These are phyloP conservation scores for Proctacanthus coquilletti DNA, from an alignment of 1,140 invertebrate genomes.

Conservation along the genomic window DNA sequence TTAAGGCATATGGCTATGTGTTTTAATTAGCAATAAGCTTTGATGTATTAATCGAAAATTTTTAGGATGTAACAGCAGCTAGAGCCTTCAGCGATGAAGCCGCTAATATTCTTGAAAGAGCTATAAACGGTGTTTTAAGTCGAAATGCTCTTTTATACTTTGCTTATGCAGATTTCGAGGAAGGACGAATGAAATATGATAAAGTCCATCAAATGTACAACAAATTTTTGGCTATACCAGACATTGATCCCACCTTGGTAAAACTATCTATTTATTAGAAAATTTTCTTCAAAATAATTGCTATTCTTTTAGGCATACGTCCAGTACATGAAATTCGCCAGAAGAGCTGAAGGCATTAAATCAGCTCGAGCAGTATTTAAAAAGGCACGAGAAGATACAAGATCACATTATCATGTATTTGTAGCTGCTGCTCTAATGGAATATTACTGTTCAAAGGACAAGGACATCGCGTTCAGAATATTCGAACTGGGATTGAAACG, in stretches of 20 bases:
- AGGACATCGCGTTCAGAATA: conserved; percentile 94
- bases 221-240: conserved; percentile 70
- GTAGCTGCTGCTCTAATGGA: conserved; percentile 97
- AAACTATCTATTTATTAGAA: conserved; percentile 19
- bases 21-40: not conserved
- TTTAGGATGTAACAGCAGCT: conserved; percentile 74
- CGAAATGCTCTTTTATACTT: conserved; percentile 92
- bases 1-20: conserved; percentile 4
- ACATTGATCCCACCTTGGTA: conserved; percentile 90
- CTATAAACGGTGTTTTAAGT: conserved; percentile 71
- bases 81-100: conserved; percentile 89
- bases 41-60: not conserved
- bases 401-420: conserved; percentile 81
- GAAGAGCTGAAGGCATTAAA: conserved; percentile 94
- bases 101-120: conserved; percentile 83
- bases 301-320: conserved; percentile 64
- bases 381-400: conserved; percentile 77
- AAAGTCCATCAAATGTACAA: conserved; percentile 97
- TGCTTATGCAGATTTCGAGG: conserved; percentile 97
- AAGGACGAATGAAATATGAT: conserved; percentile 89
- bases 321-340: conserved; percentile 98
- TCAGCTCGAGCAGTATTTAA: conserved; percentile 90
- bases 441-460: conserved; percentile 98
- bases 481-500: conserved; percentile 97
- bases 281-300: not conserved